Percentiles rank a stretch among this genome's conserved stretches.
These are phyloP conservation scores for Clarias magur DNA, from an alignment of 2,113 vertebrate species.

Conservation along the genomic window DNA sequence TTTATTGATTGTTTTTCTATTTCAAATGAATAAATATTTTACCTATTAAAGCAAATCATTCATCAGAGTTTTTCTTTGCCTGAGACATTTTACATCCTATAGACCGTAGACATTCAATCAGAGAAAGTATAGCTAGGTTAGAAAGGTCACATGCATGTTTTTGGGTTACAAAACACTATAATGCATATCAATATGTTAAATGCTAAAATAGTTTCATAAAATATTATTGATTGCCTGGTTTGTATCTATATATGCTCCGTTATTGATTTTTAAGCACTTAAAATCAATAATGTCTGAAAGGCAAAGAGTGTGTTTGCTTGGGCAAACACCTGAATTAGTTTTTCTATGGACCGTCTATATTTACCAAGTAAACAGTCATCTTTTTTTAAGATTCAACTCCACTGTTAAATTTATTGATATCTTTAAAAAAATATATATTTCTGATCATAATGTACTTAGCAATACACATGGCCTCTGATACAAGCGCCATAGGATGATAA, in stretches of 20 bases:
- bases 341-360: constrained; percentile 74
- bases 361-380: constrained; percentile 70
- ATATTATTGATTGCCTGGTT: constrained; percentile 10
- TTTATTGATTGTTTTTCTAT: constrained; percentile 60
- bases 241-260: constrained; percentile 10
- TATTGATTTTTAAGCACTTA: constrained; percentile 39
- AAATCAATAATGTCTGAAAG: constrained; percentile 64
- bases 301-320: constrained; percentile 75
- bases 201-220: neutral
- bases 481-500: neutral
- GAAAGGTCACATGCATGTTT: neutral
- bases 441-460: neutral
- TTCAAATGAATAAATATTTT: constrained; percentile 61
- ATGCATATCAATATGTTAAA: neutral
- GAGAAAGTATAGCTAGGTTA: neutral
- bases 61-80: neutral
- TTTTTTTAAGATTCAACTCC: constrained; percentile 41
- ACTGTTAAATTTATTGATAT: neutral
- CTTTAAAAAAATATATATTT: neutral
- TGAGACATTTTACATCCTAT: too few species aligned
- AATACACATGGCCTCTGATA: neutral
- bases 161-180: neutral
- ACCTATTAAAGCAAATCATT: constrained; percentile 3
- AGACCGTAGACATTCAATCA: neutral
- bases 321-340: constrained; percentile 73